Conservation (phyloP, 2,113 vertebrate genomes). For the Syngnathus scovelli region DNA sequence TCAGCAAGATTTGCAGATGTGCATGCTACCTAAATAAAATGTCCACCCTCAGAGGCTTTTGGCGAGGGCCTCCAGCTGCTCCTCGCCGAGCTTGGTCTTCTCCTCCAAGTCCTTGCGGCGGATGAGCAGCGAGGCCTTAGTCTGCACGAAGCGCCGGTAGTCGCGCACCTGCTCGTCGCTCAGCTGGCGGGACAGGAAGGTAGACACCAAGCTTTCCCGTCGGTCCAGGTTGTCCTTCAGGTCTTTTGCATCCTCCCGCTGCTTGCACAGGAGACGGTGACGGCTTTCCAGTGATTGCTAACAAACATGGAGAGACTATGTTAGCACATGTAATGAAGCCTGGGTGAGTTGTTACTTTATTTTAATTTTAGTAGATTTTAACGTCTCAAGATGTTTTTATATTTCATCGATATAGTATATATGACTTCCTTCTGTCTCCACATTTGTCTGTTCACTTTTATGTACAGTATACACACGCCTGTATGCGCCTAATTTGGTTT, state of each 20-base stretch:
- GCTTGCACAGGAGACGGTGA: slow-evolving; percentile 79
- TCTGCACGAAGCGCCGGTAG: slow-evolving; percentile 78
- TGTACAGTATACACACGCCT: background rate
- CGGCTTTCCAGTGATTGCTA: slow-evolving; percentile 84
- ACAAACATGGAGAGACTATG: background rate
- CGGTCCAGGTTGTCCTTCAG: slow-evolving; percentile 90
- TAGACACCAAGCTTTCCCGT: slow-evolving; percentile 80
- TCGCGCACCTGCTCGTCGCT: slow-evolving; percentile 71
- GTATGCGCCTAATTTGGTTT: background rate
- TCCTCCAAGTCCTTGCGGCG: slow-evolving; percentile 89
- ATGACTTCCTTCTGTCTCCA: background rate
- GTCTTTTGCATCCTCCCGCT: slow-evolving; percentile 88
- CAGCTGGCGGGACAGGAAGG: slow-evolving; percentile 80
- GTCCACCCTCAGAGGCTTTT: slow-evolving; percentile 47
- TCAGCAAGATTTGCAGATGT: background rate
- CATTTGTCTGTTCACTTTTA: background rate
- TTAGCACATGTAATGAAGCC: background rate
- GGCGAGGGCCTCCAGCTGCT: slow-evolving; percentile 79
- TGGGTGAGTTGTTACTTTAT: background rate
- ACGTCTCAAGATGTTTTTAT: no score
- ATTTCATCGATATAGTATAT: no score
- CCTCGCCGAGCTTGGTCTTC: slow-evolving; percentile 75
- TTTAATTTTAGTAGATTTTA: background rate
- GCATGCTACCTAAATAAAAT: background rate
- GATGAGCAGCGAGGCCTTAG: slow-evolving; percentile 84